Base-by-base conservation (phyloP, 1,140 invertebrate species). In the Wiebesia pumilae region DNA sequence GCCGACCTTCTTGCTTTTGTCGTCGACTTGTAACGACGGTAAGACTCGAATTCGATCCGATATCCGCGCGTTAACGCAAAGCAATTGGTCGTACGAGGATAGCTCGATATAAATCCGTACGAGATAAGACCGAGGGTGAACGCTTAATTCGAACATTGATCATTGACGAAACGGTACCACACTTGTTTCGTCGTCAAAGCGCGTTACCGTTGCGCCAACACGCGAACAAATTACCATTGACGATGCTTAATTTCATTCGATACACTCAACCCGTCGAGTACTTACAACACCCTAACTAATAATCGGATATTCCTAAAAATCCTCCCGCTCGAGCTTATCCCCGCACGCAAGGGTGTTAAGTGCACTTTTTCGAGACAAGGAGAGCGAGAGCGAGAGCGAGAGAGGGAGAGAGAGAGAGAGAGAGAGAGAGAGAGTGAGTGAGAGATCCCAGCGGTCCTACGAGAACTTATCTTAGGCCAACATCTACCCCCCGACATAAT, bases 281-380 rank as follows among this genome's bases (percentile, higher is more conserved):
- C 38, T 24, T 4, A n/a, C 43, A 24, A 84, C 87, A 73, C 38
- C 81, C 51, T 21, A 33, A 69, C 84, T 73, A 84, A 85, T 84
- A 65, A 16, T 73, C 51, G 33, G 35, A 75, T 62, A 62, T 78
- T 78, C 43, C 16, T 40, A 69, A 73, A 75, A 75, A 75, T 75
- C 6, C 3, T 71, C 1, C 16, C 33, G 30, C 6, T 38, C 16
- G 69, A 54, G 51, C 51, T 54, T 54, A 54, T 62, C 27, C 69
- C 30, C 19, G n/a, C 2, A 30, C 51, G 19, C 16, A 51, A 62
- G 77, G 77, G 30, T 12, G 51, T n/a, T 51, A 80, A 62, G 78
- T 38, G 51, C 54, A 78, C n/a, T 51, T 30, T 58, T 27, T 21
- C 58, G 24, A 27, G 24, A 62, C 21, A 62, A 62, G 24, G 51